Evolutionary conservation across 2,888 invertebrate species (phyloP).

Genomic region (Pseudeuparius sepicola): DNA sequence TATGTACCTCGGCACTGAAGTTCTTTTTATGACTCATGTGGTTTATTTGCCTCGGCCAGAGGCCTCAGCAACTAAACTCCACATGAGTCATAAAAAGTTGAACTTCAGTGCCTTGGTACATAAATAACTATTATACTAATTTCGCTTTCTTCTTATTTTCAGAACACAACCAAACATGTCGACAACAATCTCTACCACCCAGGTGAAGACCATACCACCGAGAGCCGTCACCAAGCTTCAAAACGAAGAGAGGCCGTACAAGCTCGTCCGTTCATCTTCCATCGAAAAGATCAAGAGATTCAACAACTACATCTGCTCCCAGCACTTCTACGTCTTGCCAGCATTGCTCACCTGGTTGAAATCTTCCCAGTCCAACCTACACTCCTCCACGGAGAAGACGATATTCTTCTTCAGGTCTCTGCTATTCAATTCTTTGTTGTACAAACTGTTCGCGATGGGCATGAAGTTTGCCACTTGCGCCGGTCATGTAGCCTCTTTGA

Average conservation of each 20-base stretch:
- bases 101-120: no score
- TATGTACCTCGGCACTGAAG: no score
- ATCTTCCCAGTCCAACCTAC: conserved; percentile 30
- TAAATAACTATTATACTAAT: no score
- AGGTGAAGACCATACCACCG: conserved; percentile 19
- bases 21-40: no score
- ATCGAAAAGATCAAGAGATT: conserved; percentile 33
- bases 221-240: conserved; percentile 16
- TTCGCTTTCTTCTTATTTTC: no score
- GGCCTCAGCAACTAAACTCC: no score
- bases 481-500: neutral
- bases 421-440: conserved; percentile 25
- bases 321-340: conserved; percentile 33
- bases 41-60: no score
- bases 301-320: conserved; percentile 35
- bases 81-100: no score
- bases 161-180: conserved; percentile 27
- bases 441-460: conserved; percentile 22
- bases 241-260: conserved; percentile 24
- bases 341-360: conserved; percentile 32
- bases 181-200: conserved; percentile 21
- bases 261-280: conserved; percentile 31
- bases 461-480: conserved; percentile 11
- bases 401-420: conserved; percentile 27
- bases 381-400: conserved; percentile 28